Base-by-base conservation (phyloP, 1,140 invertebrate genomes). In the Trypoxylus dichotomus region DNA sequence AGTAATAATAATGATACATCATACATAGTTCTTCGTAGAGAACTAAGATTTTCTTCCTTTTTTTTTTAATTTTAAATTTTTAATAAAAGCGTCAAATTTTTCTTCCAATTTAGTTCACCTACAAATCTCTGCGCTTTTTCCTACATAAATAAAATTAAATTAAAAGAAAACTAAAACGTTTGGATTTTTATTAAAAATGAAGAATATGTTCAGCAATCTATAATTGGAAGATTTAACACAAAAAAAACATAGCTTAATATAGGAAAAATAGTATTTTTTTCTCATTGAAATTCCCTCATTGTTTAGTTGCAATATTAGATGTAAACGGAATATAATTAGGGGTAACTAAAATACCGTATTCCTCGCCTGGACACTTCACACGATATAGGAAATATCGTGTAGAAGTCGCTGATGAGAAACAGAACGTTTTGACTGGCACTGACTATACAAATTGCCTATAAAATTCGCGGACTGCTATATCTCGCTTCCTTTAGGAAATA, bases 1-100 rank as follows among this genome's bases (percentile, higher is more conserved):
- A n/a, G n/a, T n/a, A n/a, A 10, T 74, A 37, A n/a, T 29, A 76
- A 76, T 76, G 75, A 76, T 76, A 54, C 43, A 77, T 77, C 77
- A 78, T 78, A 75, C 72, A 78, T 29, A 74, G 74, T 42, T 54
- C 54, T 21, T 42, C 15, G 13, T 27, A 24, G 19, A 27, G 58
- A 41, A 63, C 47, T 41, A 32, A 32, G 7, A 32, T 32, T 29
- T 60, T 68, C 25, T 32, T 68, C n/a, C n/a, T n/a, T 63, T 58
- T 47, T 27, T 73, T 63, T 60, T 32, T 19, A 77, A 42, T 27
- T 73, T 72, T 42, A 19, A 8, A 43, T 41, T 27, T 43, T 27
- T 60, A 13, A 21, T 11, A 60, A n/a, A n/a, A n/a, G n/a, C 72
- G 42, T 41, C 21, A 42, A 75, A 3, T 42, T 21, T 21, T 54